These are phyloP conservation scores for Poecile montanus DNA, from an alignment of 2,797 vertebrate species.

Conservation along the genomic window DNA sequence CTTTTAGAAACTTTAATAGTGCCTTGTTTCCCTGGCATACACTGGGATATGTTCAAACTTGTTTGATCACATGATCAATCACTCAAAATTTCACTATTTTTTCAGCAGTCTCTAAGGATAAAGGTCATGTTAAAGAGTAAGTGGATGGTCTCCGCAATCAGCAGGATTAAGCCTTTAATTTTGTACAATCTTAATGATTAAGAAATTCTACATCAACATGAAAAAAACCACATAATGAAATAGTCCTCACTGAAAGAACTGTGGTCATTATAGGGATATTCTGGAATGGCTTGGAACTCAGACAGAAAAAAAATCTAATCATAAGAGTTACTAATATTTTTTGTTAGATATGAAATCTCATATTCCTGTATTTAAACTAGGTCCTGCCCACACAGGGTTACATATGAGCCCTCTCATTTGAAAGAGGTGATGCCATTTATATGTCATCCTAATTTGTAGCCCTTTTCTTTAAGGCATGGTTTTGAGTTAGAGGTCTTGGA, in stretches of 20 bases:
- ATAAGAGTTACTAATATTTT: not conserved
- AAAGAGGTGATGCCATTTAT: not conserved
- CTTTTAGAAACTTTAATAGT: not conserved
- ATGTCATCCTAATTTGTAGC: not conserved
- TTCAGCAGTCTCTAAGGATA: not conserved
- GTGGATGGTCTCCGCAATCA: not conserved
- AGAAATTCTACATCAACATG: not conserved
- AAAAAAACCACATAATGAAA: not conserved
- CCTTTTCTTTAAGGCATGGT: not conserved
- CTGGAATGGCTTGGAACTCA: not conserved
- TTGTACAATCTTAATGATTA: not conserved
- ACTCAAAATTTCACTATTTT: not conserved
- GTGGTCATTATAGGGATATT: not conserved
- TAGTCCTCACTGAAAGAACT: not conserved
- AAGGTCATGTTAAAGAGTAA: not conserved
- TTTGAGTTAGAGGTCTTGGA: not conserved
- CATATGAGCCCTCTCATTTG: not conserved
- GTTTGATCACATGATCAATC: not conserved
- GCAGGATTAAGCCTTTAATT: not conserved
- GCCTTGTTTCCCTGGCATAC: not conserved
- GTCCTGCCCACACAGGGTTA: not conserved
- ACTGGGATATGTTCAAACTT: not conserved
- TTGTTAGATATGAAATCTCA: not conserved
- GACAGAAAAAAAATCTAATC: not conserved
- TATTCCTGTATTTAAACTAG: not conserved